phyloP scores from a whole-genome alignment of 1,140 invertebrate species.

The Metaphire vulgaris region DNA sequence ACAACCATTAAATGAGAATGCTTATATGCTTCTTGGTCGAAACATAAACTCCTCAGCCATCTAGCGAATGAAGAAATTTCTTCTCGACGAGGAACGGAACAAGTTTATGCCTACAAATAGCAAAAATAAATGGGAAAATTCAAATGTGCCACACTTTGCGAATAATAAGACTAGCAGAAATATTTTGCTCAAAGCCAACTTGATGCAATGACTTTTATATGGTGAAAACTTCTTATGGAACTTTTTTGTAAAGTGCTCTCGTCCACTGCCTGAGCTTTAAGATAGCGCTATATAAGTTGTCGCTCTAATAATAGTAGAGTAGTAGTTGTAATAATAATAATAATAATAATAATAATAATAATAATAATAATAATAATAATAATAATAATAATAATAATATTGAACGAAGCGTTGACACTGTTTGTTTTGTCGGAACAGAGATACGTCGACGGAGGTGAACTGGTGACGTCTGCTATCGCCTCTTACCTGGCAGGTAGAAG shows the following conservation, averaged over 20 bases:
- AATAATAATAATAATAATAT: neutral
- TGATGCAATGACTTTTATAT: neutral
- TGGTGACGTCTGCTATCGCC: too few relatives aligned
- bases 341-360: too few relatives aligned
- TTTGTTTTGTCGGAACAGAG: neutral
- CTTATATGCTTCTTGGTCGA: too few relatives aligned
- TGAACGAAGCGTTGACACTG: neutral
- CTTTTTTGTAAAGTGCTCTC: neutral
- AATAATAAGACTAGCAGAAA: neutral
- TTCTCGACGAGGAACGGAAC: constrained; percentile 59
- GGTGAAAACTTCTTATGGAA: neutral
- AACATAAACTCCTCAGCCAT: constrained; percentile 48
- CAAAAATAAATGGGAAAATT: too few relatives aligned
- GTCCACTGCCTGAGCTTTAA: too few relatives aligned
- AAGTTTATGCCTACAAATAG: constrained; percentile 56
- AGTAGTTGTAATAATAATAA: too few relatives aligned
- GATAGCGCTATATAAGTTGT: too few relatives aligned
- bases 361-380: too few relatives aligned
- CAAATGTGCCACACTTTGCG: neutral
- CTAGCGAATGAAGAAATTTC: constrained; percentile 60
- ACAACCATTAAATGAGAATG: too few relatives aligned
- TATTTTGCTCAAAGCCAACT: neutral
- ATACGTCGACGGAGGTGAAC: constrained; percentile 8
- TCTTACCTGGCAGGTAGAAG: constrained; percentile 62
- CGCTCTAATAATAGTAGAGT: too few relatives aligned